Evolutionary conservation across 2,888 invertebrate species (phyloP).

Genomic region (Formica aserva): DNA sequence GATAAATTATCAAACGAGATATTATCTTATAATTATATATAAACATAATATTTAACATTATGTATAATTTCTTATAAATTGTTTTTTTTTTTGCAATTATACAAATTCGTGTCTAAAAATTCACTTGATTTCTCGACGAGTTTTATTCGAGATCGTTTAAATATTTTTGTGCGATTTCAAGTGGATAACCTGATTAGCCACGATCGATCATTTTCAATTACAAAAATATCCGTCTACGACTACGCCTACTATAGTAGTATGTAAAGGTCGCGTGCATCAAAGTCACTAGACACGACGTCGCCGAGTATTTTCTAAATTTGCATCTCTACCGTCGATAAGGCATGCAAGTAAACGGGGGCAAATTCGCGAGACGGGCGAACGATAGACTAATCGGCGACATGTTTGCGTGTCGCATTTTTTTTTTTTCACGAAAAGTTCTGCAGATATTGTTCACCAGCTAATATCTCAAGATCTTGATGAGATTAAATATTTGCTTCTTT

Average conservation of each 20-base stretch:
- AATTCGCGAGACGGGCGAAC: constrained; percentile 49
- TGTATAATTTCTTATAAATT: neutral
- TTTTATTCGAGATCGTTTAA: neutral
- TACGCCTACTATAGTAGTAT: constrained; percentile 45
- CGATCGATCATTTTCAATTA: constrained; percentile 73
- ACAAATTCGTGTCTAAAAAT: neutral
- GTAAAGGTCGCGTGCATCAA: constrained; percentile 66
- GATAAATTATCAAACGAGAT: neutral
- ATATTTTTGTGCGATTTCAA: constrained; percentile 6
- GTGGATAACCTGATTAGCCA: constrained; percentile 46
- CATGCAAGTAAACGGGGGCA: constrained; percentile 64
- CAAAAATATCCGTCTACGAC: constrained; percentile 65
- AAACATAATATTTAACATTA: neutral
- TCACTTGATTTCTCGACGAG: neutral
- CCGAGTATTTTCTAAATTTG: constrained; percentile 74
- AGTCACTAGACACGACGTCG: constrained; percentile 72
- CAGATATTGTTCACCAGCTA: neutral
- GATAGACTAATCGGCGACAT: constrained; percentile 67
- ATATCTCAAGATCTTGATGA: constrained; percentile 5
- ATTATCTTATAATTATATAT: neutral
- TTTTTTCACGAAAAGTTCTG: constrained; percentile 62
- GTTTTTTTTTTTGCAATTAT: neutral
- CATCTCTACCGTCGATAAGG: constrained; percentile 70
- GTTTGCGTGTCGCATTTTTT: constrained; percentile 62
- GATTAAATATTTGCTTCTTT: neutral